These are phyloP conservation scores for Nymphalis urticae DNA, from an alignment of 2,888 invertebrate genomes.

Conservation along the genomic window DNA sequence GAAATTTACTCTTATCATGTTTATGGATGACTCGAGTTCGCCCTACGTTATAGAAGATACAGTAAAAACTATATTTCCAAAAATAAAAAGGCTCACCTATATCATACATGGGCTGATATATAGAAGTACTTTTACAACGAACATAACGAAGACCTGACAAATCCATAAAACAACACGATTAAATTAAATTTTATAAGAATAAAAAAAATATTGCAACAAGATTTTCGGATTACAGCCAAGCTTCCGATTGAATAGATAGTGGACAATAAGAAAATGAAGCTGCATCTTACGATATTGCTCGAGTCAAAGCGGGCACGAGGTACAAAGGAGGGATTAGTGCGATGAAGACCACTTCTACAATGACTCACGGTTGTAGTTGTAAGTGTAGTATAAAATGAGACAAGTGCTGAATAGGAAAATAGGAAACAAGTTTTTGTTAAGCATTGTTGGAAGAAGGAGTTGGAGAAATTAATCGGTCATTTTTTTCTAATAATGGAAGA, in stretches of 20 bases:
- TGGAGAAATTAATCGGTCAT: slow-evolving; percentile 1
- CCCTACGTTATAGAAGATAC: no score
- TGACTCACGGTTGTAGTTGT: slow-evolving; percentile 6
- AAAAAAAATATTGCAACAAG: slow-evolving; percentile 12
- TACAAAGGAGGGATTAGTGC: slow-evolving; percentile 30
- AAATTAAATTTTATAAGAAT: neutral
- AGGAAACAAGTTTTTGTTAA: slow-evolving; percentile 2
- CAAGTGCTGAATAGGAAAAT: slow-evolving; percentile 12
- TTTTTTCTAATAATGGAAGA: slow-evolving; percentile 2
- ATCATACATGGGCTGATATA: no score
- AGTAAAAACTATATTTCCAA: no score
- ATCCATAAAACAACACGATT: neutral
- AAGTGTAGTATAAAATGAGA: slow-evolving; percentile 14
- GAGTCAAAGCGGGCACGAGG: slow-evolving; percentile 24
- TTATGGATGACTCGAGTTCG: no score
- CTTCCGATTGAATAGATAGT: slow-evolving; percentile 27
- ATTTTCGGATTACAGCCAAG: slow-evolving; percentile 14
- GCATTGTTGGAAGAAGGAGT: slow-evolving; percentile 1
- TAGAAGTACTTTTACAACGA: no score
- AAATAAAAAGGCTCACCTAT: no score
- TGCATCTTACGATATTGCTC: slow-evolving; percentile 28
- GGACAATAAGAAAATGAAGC: slow-evolving; percentile 25
- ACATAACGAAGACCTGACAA: no score
- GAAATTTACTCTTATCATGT: no score
- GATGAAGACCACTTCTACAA: slow-evolving; percentile 4